Evolutionary conservation across 2,888 invertebrate genomes (phyloP).

Genomic region (Epinotia brunnichana): DNA sequence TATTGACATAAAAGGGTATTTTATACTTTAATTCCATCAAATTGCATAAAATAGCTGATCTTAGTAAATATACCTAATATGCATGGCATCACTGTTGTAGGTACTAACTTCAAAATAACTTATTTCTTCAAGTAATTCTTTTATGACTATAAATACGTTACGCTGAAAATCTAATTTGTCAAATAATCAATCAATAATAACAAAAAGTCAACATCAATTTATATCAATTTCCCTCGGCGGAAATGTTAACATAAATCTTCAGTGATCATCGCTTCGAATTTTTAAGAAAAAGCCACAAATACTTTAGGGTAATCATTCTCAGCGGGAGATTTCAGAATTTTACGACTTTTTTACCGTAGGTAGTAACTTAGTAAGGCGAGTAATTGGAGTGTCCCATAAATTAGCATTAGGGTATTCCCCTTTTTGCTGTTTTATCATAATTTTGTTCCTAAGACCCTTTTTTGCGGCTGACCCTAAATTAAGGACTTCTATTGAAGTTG

Average conservation of each 20-base stretch:
- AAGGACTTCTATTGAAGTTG: neutral
- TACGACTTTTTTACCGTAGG: slow-evolving; percentile 31
- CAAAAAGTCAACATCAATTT: slow-evolving; percentile 31
- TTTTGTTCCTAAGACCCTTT: slow-evolving; percentile 13
- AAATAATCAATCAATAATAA: slow-evolving; percentile 30
- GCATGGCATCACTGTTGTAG: too few species aligned
- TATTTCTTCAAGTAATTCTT: neutral
- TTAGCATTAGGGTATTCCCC: slow-evolving; percentile 26
- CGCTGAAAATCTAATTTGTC: neutral
- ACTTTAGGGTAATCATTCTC: slow-evolving; percentile 20
- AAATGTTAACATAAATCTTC: slow-evolving; percentile 25
- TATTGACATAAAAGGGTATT: too few species aligned
- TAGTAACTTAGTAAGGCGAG: slow-evolving; percentile 26
- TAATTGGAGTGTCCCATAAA: slow-evolving; percentile 39
- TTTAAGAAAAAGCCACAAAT: slow-evolving; percentile 25
- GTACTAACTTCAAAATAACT: too few species aligned
- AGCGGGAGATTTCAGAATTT: slow-evolving; percentile 30
- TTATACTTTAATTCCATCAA: too few species aligned
- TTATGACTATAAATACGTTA: neutral
- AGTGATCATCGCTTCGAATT: slow-evolving; percentile 21
- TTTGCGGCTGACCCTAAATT: slow-evolving; percentile 8
- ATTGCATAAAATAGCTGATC: neutral
- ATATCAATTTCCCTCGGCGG: slow-evolving; percentile 29
- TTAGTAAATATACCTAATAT: neutral
- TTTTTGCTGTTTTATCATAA: slow-evolving; percentile 33